Evolutionary conservation across 2,888 invertebrate genomes (phyloP).

Genomic region (Gortyna flavago): DNA sequence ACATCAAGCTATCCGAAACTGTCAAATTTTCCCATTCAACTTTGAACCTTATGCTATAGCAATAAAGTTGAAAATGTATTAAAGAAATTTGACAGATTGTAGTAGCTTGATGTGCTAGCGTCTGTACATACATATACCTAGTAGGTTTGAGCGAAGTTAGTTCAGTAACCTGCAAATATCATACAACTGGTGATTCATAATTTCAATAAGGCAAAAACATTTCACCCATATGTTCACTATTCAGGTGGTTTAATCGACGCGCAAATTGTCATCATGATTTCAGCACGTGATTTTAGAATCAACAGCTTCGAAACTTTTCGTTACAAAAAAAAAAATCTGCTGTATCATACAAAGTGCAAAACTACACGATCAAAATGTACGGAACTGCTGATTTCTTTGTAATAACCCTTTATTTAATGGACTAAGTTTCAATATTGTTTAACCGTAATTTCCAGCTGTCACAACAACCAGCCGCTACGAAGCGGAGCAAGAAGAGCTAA

Average conservation of each 20-base stretch:
- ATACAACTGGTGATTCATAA: neutral
- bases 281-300: neutral
- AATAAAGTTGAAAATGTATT: no score
- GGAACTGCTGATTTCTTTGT: neutral
- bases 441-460: constrained; percentile 72
- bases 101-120: no score
- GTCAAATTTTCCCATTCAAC: no score
- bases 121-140: no score
- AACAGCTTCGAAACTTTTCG: neutral
- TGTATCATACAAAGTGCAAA: neutral
- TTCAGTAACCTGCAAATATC: neutral
- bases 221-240: neutral
- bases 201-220: neutral
- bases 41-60: no score
- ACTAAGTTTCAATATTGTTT: constrained; percentile 5
- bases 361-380: neutral
- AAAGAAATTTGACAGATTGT: neutral
- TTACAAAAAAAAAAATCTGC: neutral
- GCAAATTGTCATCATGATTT: no score
- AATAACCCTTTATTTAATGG: neutral
- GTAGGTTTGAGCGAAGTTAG: neutral
- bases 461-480: constrained; percentile 90
- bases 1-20: no score
- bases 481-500: constrained; percentile 93
- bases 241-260: neutral